Conservation (phyloP, 2,888 invertebrate species). For the Melanargia galathea region DNA sequence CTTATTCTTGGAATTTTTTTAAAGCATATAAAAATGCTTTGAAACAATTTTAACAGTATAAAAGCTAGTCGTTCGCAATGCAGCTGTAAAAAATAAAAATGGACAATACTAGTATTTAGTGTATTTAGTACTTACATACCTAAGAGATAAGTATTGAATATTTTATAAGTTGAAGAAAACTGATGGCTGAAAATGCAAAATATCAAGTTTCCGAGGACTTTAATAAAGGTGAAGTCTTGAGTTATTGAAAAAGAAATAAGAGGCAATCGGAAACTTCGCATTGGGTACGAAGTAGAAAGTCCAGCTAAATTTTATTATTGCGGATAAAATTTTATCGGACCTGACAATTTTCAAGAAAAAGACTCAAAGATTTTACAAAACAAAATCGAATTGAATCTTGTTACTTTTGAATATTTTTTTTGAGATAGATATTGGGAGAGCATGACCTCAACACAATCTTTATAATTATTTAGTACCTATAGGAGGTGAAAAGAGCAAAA, state of each 20-base stretch:
- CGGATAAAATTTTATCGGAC: conserved; percentile 29
- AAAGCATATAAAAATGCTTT: neutral
- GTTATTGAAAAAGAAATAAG: conserved; percentile 23
- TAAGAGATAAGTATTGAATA: neutral
- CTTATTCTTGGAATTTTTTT: neutral
- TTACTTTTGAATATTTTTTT: neutral
- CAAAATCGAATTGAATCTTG: neutral
- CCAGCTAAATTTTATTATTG: conserved; percentile 46
- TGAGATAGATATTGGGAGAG: too few relatives aligned
- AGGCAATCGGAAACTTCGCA: conserved; percentile 27
- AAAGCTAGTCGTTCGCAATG: neutral
- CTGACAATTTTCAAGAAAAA: conserved; percentile 16
- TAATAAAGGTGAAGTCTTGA: conserved; percentile 7
- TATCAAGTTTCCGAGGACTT: conserved; percentile 11
- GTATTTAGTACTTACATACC: neutral
- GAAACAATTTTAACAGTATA: neutral
- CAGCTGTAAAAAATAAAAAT: neutral
- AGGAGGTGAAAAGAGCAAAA: too few relatives aligned
- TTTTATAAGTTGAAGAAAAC: neutral
- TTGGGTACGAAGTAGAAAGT: conserved; percentile 52
- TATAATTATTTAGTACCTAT: too few relatives aligned
- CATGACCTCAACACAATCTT: too few relatives aligned
- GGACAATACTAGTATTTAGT: neutral
- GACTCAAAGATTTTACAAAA: neutral
- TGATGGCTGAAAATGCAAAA: neutral